These are phyloP conservation scores for Nemurella pictetii DNA, from an alignment of 2,888 invertebrate species.

Conservation along the genomic window DNA sequence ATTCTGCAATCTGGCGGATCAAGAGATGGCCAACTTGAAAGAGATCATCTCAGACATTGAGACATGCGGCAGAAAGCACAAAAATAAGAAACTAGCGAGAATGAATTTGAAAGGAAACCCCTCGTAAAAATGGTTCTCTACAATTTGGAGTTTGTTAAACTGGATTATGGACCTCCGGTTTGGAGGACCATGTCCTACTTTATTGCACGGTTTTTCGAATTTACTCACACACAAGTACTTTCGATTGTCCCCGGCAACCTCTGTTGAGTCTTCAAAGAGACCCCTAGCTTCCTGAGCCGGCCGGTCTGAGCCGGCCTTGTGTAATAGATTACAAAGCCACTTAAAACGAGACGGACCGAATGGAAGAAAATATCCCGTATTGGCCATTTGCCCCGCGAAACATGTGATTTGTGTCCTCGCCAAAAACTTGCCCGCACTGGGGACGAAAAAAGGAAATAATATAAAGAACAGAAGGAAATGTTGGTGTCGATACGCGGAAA, in stretches of 20 bases:
- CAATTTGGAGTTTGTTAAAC: slow-evolving; percentile 12
- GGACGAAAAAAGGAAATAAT: neutral
- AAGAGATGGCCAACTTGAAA: neutral
- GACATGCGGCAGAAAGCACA: neutral
- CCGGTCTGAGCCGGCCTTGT: neutral
- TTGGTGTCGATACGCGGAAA: too few relatives aligned
- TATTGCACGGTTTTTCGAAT: slow-evolving; percentile 4
- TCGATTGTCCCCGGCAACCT: slow-evolving; percentile 10
- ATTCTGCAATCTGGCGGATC: neutral
- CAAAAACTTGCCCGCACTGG: neutral
- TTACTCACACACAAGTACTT: slow-evolving; percentile 12
- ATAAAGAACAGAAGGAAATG: neutral
- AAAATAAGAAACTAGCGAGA: slow-evolving; percentile 13
- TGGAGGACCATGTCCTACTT: neutral
- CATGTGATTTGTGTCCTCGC: slow-evolving; percentile 1
- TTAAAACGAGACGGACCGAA: slow-evolving; percentile 2
- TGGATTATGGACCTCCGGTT: neutral
- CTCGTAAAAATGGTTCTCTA: neutral
- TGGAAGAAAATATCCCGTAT: neutral
- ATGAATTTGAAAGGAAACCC: neutral
- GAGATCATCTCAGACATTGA: slow-evolving; percentile 4
- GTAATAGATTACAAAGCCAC: slow-evolving; percentile 19
- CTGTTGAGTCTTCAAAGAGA: slow-evolving; percentile 4
- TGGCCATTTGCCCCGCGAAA: neutral
- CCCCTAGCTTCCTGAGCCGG: neutral